Conservation (phyloP, 2,888 invertebrate genomes). For the Caenorhabditis doughertyi region DNA sequence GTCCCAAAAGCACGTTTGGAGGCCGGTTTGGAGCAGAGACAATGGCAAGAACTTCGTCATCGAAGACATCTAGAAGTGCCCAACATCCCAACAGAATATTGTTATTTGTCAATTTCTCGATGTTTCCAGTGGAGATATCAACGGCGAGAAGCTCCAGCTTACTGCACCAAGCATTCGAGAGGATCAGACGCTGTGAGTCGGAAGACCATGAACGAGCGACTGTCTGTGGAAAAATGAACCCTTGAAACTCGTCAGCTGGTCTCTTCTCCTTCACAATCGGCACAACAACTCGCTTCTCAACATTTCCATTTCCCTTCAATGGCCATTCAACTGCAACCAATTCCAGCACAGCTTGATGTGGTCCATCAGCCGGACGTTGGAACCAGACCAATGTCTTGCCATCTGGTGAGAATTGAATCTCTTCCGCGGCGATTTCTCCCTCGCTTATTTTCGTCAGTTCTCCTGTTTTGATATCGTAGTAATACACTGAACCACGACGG, state of each 20-base stretch:
- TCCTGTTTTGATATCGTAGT: constrained; percentile 74
- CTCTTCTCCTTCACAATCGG: constrained; percentile 65
- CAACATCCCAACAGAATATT: constrained; percentile 74
- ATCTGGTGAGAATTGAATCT: constrained; percentile 74
- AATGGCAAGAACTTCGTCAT: constrained; percentile 73
- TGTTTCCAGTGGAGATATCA: constrained; percentile 67
- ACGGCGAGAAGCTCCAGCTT: constrained; percentile 71
- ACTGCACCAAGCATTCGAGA: constrained; percentile 75
- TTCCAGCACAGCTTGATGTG: constrained; percentile 75
- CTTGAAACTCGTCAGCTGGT: constrained; percentile 58
- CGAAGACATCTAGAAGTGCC: constrained; percentile 75
- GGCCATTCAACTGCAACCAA: constrained; percentile 73
- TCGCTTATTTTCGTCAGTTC: constrained; percentile 65
- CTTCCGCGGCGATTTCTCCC: constrained; percentile 63
- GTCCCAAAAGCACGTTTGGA: constrained; percentile 71
- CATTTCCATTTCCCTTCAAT: constrained; percentile 41
- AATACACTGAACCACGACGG: constrained; percentile 75
- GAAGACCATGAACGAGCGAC: constrained; percentile 69
- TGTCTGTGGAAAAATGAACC: constrained; percentile 42
- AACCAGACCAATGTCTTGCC: constrained; percentile 71
- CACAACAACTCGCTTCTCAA: constrained; percentile 61
- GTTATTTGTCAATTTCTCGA: constrained; percentile 72
- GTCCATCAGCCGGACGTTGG: constrained; percentile 75
- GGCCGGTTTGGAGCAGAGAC: constrained; percentile 78
- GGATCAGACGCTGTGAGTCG: constrained; percentile 73